Conservation (phyloP, 2,888 invertebrate species). For the Diarsia mendica region DNA sequence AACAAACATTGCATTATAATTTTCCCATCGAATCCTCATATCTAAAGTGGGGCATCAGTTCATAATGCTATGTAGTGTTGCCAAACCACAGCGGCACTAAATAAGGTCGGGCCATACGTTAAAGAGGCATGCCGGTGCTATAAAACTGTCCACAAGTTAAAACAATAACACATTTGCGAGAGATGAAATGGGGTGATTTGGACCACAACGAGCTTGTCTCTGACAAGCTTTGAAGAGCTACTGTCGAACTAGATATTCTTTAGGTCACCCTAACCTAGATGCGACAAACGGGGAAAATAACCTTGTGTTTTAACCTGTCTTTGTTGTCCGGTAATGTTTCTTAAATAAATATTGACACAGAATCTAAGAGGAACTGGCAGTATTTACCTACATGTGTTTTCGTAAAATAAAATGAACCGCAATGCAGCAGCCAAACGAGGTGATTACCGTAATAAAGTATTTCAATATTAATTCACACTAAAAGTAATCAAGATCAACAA, state of each 20-base stretch:
- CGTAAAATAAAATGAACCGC: constrained; percentile 12
- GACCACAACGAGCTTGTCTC: constrained; percentile 67
- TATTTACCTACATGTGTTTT: background rate
- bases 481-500: constrained; percentile 1
- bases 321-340: constrained; percentile 31
- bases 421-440: constrained; percentile 12
- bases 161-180: constrained; percentile 84
- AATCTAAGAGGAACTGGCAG: constrained; percentile 13
- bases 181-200: constrained; percentile 77
- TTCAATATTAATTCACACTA: background rate
- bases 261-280: constrained; percentile 66
- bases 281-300: constrained; percentile 20
- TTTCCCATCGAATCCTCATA: constrained; percentile 58
- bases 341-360: constrained; percentile 14
- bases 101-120: constrained; percentile 71
- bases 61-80: constrained; percentile 43
- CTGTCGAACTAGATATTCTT: constrained; percentile 69
- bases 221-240: constrained; percentile 57
- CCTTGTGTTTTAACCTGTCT: constrained; percentile 26
- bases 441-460: constrained; percentile 3
- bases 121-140: constrained; percentile 68
- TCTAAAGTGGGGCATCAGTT: constrained; percentile 59
- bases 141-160: constrained; percentile 79
- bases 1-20: constrained; percentile 45
- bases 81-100: constrained; percentile 72